These are phyloP conservation scores for Drosophila mettleri DNA, from an alignment of 2,888 invertebrate species.

Conservation along the genomic window DNA sequence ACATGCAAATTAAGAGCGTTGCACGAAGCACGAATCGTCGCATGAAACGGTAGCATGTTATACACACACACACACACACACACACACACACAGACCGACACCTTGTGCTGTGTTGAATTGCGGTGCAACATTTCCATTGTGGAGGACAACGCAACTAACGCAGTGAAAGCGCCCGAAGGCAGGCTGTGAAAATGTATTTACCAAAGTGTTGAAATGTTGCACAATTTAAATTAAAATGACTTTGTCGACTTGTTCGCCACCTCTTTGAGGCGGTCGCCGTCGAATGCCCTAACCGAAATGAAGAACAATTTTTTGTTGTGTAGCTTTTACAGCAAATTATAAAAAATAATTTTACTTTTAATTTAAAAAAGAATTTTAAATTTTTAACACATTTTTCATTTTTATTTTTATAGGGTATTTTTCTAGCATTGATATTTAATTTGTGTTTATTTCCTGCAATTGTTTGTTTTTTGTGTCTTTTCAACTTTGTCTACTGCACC, in stretches of 20 bases:
- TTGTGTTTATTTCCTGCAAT: constrained; percentile 27
- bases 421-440: neutral
- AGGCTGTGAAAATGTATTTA: constrained; percentile 63
- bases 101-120: constrained; percentile 14
- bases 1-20: constrained; percentile 45
- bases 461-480: constrained; percentile 19
- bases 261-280: constrained; percentile 9
- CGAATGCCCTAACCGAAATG: constrained; percentile 4
- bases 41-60: constrained; percentile 21
- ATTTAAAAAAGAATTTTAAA: neutral
- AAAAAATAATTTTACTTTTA: neutral
- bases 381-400: neutral
- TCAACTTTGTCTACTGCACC: constrained; percentile 32
- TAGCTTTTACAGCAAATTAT: neutral
- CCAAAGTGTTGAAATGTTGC: constrained; percentile 79
- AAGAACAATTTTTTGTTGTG: neutral
- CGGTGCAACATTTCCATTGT: constrained; percentile 18
- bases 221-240: constrained; percentile 81
- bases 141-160: constrained; percentile 19
- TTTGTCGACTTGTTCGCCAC: constrained; percentile 62
- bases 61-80: constrained; percentile 2
- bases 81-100: neutral
- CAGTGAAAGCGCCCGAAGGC: constrained; percentile 52
- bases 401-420: constrained; percentile 25
- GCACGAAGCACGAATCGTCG: constrained; percentile 29